Evolutionary conservation across 2,888 invertebrate species (phyloP).

Genomic region (Netelia melanura): DNA sequence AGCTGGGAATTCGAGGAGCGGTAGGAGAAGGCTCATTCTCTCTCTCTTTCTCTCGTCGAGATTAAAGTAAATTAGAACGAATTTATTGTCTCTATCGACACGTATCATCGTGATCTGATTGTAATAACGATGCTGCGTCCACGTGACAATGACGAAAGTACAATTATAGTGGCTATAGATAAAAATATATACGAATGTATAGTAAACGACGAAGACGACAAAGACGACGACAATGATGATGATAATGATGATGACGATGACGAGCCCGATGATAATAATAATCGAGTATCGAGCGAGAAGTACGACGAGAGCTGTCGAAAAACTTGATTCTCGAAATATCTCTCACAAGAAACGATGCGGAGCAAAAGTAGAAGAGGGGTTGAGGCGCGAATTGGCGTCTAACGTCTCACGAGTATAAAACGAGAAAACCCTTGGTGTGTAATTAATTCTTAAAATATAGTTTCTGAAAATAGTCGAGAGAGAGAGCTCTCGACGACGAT

Average conservation of each 20-base stretch:
- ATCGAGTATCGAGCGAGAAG: slow-evolving; percentile 51
- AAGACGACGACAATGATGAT: slow-evolving; percentile 30
- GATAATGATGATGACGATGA: slow-evolving; percentile 57
- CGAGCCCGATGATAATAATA: slow-evolving; percentile 55
- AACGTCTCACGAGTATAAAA: slow-evolving; percentile 55
- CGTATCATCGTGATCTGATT: background rate
- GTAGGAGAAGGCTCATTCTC: slow-evolving; percentile 2
- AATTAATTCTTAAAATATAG: slow-evolving; percentile 75
- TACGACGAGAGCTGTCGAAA: slow-evolving; percentile 64
- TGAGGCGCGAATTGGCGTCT: slow-evolving; percentile 62
- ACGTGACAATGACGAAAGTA: slow-evolving; percentile 52
- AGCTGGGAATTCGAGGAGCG: background rate
- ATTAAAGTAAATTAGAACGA: slow-evolving; percentile 3
- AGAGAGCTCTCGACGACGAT: slow-evolving; percentile 48
- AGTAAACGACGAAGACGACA: slow-evolving; percentile 25
- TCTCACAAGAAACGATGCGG: slow-evolving; percentile 21
- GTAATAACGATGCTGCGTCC: slow-evolving; percentile 31
- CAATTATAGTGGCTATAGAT: slow-evolving; percentile 32
- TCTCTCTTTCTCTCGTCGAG: slow-evolving; percentile 4
- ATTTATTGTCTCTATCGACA: background rate
- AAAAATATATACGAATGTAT: background rate
- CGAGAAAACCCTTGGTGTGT: slow-evolving; percentile 67
- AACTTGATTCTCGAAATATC: slow-evolving; percentile 65
- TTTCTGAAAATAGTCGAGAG: slow-evolving; percentile 71
- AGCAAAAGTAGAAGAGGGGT: slow-evolving; percentile 24